These are phyloP conservation scores for Globia sparganii DNA, from an alignment of 2,888 invertebrate genomes.

Conservation along the genomic window DNA sequence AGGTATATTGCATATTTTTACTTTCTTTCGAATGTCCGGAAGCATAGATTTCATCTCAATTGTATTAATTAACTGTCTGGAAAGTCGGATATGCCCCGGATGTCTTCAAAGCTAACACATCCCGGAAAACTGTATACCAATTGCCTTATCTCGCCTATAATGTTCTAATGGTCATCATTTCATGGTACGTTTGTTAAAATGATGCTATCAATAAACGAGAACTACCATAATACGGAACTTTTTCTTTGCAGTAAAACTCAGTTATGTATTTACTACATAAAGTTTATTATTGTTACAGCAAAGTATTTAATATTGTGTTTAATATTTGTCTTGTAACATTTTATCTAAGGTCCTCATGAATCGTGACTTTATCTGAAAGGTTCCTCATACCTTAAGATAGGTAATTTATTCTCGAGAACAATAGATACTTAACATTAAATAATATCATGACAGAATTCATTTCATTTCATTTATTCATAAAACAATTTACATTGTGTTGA, in stretches of 20 bases:
- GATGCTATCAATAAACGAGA: conserved; percentile 33
- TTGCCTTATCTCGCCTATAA: background rate
- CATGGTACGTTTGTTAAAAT: conserved; percentile 4
- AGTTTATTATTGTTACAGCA: background rate
- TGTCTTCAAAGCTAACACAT: background rate
- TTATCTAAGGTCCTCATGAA: conserved; percentile 4
- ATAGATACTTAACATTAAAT: background rate
- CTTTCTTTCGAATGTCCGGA: background rate
- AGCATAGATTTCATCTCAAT: background rate
- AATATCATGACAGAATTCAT: background rate
- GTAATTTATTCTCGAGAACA: conserved; percentile 20
- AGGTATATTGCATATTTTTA: background rate
- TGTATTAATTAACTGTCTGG: background rate
- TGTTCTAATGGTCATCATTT: conserved; percentile 6
- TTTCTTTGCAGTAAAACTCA: conserved; percentile 10
- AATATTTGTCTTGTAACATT: conserved; percentile 12
- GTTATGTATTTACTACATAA: conserved; percentile 20
- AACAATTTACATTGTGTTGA: no score
- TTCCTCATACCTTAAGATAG: conserved; percentile 23
- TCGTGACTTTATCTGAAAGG: conserved; percentile 27
- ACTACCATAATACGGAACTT: conserved; percentile 8
- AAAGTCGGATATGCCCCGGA: conserved; percentile 1
- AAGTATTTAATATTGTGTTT: background rate
- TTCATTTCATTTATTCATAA: no score
- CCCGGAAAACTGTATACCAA: conserved; percentile 3